These are phyloP conservation scores for Sebastes jordani DNA, from an alignment of 2,797 vertebrate species.

Conservation along the genomic window DNA sequence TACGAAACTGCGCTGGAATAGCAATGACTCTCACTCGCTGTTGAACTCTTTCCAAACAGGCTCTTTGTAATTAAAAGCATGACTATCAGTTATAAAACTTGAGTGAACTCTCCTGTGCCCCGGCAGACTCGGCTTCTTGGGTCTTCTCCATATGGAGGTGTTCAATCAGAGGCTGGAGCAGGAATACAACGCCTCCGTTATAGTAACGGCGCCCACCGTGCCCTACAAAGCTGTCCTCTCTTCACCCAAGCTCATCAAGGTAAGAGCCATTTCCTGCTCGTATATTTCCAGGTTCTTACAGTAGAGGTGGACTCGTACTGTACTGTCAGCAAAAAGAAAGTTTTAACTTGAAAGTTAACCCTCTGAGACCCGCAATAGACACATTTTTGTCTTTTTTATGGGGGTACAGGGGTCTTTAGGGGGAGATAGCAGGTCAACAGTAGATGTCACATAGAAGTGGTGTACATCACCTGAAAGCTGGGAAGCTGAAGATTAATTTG, in stretches of 20 bases:
- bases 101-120: constrained; percentile 6
- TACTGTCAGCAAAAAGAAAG: background rate
- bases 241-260: constrained; percentile 94
- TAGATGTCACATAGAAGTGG: no score
- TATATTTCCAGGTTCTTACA: background rate
- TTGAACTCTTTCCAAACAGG: constrained; percentile 36
- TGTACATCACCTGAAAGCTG: no score
- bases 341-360: background rate
- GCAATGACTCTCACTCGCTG: background rate
- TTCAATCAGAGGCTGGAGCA: constrained; percentile 98
- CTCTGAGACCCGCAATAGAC: no score
- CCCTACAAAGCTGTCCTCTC: constrained; percentile 93
- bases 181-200: constrained; percentile 95
- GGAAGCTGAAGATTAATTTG: no score
- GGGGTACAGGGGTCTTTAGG: no score
- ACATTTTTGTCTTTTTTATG: no score
- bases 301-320: background rate
- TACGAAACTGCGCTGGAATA: background rate
- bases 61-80: constrained; percentile 44
- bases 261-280: constrained; percentile 52
- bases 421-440: no score
- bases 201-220: constrained; percentile 94
- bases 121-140: constrained; percentile 93
- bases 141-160: constrained; percentile 97
- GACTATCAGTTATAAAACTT: constrained; percentile 12